phyloP scores from a whole-genome alignment of 2,888 invertebrate species.

The Epicampocera succincta region DNA sequence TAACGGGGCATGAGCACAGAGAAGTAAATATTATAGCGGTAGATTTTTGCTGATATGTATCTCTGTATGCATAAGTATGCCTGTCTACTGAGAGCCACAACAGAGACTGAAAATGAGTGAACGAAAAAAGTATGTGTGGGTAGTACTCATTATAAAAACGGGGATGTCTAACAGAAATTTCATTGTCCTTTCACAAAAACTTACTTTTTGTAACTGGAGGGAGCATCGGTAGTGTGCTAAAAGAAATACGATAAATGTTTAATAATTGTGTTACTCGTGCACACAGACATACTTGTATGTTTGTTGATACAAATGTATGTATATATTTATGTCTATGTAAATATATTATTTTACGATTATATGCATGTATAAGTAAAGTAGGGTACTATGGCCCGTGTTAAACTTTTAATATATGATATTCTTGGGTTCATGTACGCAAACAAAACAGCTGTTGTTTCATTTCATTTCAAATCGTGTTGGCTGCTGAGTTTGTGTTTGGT shows the following conservation, averaged over 20 bases:
- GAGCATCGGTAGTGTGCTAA: too few species aligned
- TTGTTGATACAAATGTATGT: not conserved
- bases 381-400: slow-evolving; percentile 46
- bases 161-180: not conserved
- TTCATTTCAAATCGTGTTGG: not conserved
- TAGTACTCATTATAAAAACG: too few species aligned
- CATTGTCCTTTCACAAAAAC: too few species aligned
- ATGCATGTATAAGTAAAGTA: slow-evolving; percentile 13
- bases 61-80: not conserved
- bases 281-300: not conserved
- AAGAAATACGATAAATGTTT: not conserved
- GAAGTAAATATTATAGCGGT: too few species aligned
- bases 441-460: slow-evolving; percentile 50
- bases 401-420: slow-evolving; percentile 32
- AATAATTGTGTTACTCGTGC: not conserved
- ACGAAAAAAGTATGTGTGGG: too few species aligned
- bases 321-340: not conserved
- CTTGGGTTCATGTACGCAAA: slow-evolving; percentile 11
- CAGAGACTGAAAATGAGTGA: too few species aligned
- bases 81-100: too few species aligned
- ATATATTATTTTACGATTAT: not conserved
- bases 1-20: too few species aligned
- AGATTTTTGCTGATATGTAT: not conserved
- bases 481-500: slow-evolving; percentile 21
- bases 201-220: too few species aligned